Percentiles rank a stretch among this genome's conserved stretches.
These are phyloP conservation scores for Xerus rutilus DNA, from an alignment of 2,797 vertebrate genomes.

Conservation along the genomic window DNA sequence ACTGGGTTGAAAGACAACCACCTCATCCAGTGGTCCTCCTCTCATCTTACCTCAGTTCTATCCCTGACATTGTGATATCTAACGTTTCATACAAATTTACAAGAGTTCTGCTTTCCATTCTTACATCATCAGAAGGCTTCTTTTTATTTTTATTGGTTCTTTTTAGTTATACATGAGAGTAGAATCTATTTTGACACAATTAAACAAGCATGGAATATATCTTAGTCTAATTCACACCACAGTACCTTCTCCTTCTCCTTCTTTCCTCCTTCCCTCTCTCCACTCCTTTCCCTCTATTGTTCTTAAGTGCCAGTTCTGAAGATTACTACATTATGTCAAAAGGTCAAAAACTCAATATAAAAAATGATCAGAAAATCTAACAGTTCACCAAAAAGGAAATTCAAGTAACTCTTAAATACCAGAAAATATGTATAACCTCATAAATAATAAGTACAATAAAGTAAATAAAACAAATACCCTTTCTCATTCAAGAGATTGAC, in stretches of 20 bases:
- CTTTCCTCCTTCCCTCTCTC: no score
- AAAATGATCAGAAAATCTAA: not conserved
- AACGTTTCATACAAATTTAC: not conserved
- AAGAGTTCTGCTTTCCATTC: not conserved
- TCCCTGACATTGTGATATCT: not conserved
- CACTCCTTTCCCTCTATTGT: not conserved
- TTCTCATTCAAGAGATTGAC: not conserved
- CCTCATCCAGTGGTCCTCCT: not conserved
- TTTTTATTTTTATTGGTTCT: no score
- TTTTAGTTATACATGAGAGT: no score
- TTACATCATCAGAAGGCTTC: not conserved
- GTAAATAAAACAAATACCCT: not conserved
- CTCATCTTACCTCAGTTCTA: conserved; percentile 1
- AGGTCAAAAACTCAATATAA: not conserved
- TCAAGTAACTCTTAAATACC: not conserved
- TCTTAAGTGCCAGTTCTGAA: conserved; percentile 27
- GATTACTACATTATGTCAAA: conserved; percentile 28
- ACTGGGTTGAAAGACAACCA: not conserved
- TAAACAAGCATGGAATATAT: no score
- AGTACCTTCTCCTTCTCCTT: no score
- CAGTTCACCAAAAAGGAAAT: conserved; percentile 18
- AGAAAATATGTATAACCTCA: conserved; percentile 7
- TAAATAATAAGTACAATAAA: not conserved
- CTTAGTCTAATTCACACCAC: no score
- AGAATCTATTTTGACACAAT: no score